These are phyloP conservation scores for Parapsyche elsis DNA, from an alignment of 1,140 invertebrate genomes.

Conservation along the genomic window DNA sequence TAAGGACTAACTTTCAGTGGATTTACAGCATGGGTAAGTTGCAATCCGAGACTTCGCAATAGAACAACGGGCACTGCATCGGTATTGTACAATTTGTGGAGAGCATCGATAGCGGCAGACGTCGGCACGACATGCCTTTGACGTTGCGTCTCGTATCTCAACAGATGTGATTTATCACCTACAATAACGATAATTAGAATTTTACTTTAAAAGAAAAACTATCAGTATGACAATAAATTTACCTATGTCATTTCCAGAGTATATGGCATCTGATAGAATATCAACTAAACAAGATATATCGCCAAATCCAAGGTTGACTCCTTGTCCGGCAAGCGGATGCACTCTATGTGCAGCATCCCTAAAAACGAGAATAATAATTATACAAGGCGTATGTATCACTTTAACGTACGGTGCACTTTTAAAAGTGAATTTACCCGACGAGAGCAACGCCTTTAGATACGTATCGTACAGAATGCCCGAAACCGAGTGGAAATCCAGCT, in stretches of 20 bases:
- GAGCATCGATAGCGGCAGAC: slow-evolving; percentile 86
- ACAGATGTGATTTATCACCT: slow-evolving; percentile 75
- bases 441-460: slow-evolving; percentile 79
- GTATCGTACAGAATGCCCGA: slow-evolving; percentile 90
- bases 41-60: slow-evolving; percentile 85
- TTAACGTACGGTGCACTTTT: neutral
- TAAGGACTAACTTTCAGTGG: slow-evolving; percentile 74
- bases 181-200: slow-evolving; percentile 52
- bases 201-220: no score
- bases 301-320: slow-evolving; percentile 96
- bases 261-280: slow-evolving; percentile 75
- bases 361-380: slow-evolving; percentile 31
- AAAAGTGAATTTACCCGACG: slow-evolving; percentile 77
- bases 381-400: neutral
- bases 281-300: slow-evolving; percentile 83
- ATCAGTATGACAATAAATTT: slow-evolving; percentile 24
- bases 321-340: slow-evolving; percentile 97
- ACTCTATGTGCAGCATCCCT: slow-evolving; percentile 96
- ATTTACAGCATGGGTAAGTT: slow-evolving; percentile 81
- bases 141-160: slow-evolving; percentile 85
- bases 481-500: slow-evolving; percentile 91
- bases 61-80: slow-evolving; percentile 83
- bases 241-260: slow-evolving; percentile 73
- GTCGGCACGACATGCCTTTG: slow-evolving; percentile 90
- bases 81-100: slow-evolving; percentile 87